phyloP scores from a whole-genome alignment of 2,113 vertebrate species.

The Panthera tigris region DNA sequence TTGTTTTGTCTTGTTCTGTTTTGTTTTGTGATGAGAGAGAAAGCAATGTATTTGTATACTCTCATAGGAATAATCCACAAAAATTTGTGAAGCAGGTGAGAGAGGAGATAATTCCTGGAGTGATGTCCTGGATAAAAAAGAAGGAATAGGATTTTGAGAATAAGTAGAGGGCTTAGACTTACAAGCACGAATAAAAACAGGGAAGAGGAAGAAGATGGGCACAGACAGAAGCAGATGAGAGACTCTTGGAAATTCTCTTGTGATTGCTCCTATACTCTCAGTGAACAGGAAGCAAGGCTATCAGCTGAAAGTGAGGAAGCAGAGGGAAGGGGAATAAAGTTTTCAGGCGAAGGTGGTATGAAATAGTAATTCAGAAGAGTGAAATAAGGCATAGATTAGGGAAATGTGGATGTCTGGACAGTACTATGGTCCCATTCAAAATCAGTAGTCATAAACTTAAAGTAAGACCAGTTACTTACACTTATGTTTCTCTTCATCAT shows the following conservation, averaged over 20 bases:
- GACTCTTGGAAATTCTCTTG: conserved; percentile 12
- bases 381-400: background rate
- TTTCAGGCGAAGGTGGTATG: conserved; percentile 15
- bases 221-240: background rate
- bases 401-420: background rate
- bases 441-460: conserved; percentile 32
- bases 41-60: background rate
- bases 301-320: background rate
- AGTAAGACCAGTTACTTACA: background rate
- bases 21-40: conserved; percentile 9
- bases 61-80: background rate
- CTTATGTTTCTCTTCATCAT: background rate
- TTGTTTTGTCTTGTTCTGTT: background rate
- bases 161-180: background rate
- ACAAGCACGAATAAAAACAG: background rate
- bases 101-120: background rate
- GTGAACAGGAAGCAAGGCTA: background rate
- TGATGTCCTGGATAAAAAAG: background rate
- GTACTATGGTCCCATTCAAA: background rate
- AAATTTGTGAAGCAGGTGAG: background rate
- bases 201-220: background rate
- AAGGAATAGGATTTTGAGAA: background rate
- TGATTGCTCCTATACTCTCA: conserved; percentile 8
- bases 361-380: conserved; percentile 43
- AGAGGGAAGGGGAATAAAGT: background rate